Conservation (phyloP, 2,888 invertebrate species). For the Ormyrus labotus region DNA sequence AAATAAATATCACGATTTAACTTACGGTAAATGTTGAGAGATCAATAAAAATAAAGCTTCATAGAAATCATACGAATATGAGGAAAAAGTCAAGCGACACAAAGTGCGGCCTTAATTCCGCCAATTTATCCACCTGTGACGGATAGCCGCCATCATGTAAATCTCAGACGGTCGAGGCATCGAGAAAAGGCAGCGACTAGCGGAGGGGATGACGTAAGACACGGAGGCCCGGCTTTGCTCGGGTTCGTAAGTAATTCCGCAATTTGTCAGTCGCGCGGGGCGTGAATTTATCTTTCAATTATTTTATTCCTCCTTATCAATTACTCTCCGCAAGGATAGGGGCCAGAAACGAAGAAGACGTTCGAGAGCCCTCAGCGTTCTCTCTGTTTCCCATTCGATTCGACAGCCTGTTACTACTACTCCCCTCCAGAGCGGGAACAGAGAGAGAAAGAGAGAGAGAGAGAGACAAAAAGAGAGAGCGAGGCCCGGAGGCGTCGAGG, state of each 20-base stretch:
- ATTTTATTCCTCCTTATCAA: conserved; percentile 72
- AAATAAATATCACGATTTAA: too few relatives aligned
- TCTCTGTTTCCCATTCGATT: conserved; percentile 52
- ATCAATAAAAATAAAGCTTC: too few relatives aligned
- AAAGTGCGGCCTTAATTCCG: neutral
- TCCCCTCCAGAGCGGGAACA: neutral
- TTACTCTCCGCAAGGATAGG: conserved; percentile 62
- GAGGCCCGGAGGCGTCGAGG: conserved; percentile 58
- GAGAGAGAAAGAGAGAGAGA: neutral
- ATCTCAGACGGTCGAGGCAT: conserved; percentile 2
- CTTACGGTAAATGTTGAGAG: too few relatives aligned
- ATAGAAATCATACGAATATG: too few relatives aligned
- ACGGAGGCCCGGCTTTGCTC: conserved; percentile 3
- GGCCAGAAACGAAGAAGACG: conserved; percentile 21
- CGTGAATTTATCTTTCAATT: conserved; percentile 70
- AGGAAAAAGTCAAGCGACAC: too few relatives aligned
- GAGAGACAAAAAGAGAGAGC: neutral
- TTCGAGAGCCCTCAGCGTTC: conserved; percentile 19
- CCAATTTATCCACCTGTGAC: conserved; percentile 13
- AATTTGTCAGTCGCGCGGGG: conserved; percentile 61
- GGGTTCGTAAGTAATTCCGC: conserved; percentile 59
- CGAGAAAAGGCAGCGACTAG: neutral
- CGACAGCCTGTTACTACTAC: conserved; percentile 57
- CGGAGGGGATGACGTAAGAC: neutral
- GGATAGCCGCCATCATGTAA: conserved; percentile 20